Percentiles rank a stretch among this genome's conserved stretches.
Evolutionary conservation across 2,113 vertebrate genomes (phyloP).

Genomic region (Lethenteron camtschaticum): DNA sequence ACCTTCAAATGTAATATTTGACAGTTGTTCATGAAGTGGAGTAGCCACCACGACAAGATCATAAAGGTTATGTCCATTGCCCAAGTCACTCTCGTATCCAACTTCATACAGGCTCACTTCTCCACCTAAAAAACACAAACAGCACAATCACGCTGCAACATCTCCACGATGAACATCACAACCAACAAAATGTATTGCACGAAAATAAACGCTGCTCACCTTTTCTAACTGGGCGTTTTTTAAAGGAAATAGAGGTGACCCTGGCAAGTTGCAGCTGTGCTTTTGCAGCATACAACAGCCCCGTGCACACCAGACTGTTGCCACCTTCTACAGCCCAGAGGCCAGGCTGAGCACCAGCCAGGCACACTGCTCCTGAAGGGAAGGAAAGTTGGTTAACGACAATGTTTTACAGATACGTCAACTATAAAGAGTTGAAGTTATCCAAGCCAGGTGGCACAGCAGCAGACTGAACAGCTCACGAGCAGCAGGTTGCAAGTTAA

Average conservation of each 20-base stretch:
- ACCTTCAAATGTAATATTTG: conserved; percentile 42
- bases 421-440: too few species aligned
- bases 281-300: conserved; percentile 50
- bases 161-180: too few species aligned
- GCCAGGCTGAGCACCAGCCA: conserved; percentile 30
- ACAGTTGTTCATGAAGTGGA: conserved; percentile 30
- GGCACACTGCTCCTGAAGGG: conserved; percentile 37
- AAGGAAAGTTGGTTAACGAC: too few species aligned
- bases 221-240: conserved; percentile 21
- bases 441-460: too few species aligned
- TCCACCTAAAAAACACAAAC: neutral
- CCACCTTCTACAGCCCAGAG: conserved; percentile 74
- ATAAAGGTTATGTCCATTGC: conserved; percentile 29
- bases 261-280: conserved; percentile 39
- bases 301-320: conserved; percentile 51
- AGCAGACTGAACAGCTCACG: too few species aligned
- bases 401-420: too few species aligned
- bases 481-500: too few species aligned
- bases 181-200: too few species aligned
- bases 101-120: conserved; percentile 21
- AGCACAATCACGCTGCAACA: too few species aligned
- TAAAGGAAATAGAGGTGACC: conserved; percentile 40
- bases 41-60: conserved; percentile 69
- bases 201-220: conserved; percentile 24
- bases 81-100: conserved; percentile 21